Conservation (phyloP, 2,888 invertebrate species). For the Osmoderma eremita region DNA sequence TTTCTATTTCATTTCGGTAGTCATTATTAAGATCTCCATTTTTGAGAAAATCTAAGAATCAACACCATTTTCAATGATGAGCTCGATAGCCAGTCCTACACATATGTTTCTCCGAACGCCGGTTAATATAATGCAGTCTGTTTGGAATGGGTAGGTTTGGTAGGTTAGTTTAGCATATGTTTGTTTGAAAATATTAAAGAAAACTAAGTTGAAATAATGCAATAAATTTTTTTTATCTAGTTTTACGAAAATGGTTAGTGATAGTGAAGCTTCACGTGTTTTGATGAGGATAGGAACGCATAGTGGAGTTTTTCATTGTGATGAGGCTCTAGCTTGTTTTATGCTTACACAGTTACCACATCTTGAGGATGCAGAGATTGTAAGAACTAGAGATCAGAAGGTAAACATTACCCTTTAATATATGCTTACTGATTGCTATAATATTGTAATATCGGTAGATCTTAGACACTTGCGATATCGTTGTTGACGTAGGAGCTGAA, state of each 20-base stretch:
- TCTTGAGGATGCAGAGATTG: constrained; percentile 82
- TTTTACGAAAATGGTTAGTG: constrained; percentile 59
- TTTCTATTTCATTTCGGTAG: no score
- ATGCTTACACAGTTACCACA: constrained; percentile 85
- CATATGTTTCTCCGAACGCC: constrained; percentile 31
- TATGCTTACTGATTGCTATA: background rate
- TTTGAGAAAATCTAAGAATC: no score
- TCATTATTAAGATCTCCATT: no score
- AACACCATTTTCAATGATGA: background rate
- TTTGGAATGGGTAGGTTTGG: constrained; percentile 51
- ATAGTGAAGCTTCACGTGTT: constrained; percentile 55
- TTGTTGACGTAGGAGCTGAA: constrained; percentile 92
- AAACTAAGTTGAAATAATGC: background rate
- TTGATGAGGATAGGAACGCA: constrained; percentile 75
- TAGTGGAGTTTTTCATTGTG: constrained; percentile 90
- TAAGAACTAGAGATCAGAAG: constrained; percentile 72
- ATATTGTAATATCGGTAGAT: constrained; percentile 55
- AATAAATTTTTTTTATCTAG: constrained; percentile 48
- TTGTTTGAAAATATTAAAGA: constrained; percentile 2
- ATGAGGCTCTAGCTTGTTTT: constrained; percentile 94
- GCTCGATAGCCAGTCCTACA: constrained; percentile 27
- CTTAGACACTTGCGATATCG: constrained; percentile 87
- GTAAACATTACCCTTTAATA: constrained; percentile 57
- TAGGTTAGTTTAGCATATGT: background rate
- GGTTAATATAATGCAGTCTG: constrained; percentile 19